Evolutionary conservation across 2,888 invertebrate genomes (phyloP).

Genomic region (Hermaeophaga mercurialis): DNA sequence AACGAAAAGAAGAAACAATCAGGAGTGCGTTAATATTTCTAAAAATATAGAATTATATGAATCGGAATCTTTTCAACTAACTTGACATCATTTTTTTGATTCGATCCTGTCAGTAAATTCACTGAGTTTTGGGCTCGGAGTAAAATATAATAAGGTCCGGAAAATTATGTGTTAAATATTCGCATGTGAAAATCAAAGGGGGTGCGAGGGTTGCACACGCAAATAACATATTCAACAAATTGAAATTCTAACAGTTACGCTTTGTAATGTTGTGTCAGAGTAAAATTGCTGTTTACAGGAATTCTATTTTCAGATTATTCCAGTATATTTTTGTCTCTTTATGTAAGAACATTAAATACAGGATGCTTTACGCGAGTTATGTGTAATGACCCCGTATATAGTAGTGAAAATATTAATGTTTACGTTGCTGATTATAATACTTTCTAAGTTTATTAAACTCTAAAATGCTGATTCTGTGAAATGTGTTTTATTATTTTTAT

Average conservation of each 20-base stretch:
- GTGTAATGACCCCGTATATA: no score
- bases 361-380: no score
- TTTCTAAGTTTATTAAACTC: no score
- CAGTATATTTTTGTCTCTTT: neutral
- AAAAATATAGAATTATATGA: no score
- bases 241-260: neutral
- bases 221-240: conserved; percentile 9
- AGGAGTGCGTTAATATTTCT: no score
- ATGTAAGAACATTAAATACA: no score
- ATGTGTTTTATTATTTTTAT: no score
- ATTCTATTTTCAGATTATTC: neutral
- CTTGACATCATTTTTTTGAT: neutral
- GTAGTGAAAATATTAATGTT: no score
- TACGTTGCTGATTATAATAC: no score
- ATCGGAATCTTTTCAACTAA: no score
- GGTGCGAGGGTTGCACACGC: neutral
- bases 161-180: conserved; percentile 11
- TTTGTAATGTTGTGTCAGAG: neutral
- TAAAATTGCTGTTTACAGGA: neutral
- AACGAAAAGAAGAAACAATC: no score
- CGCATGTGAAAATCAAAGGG: conserved; percentile 11
- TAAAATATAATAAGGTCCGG: conserved; percentile 14
- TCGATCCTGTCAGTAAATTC: neutral
- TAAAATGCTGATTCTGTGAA: no score
- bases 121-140: neutral